A percentile compares a stretch with the other conserved stretches of the same genome.
Conservation (phyloP, 2,888 invertebrate genomes). For the Himalopsyche kuldschensis region DNA sequence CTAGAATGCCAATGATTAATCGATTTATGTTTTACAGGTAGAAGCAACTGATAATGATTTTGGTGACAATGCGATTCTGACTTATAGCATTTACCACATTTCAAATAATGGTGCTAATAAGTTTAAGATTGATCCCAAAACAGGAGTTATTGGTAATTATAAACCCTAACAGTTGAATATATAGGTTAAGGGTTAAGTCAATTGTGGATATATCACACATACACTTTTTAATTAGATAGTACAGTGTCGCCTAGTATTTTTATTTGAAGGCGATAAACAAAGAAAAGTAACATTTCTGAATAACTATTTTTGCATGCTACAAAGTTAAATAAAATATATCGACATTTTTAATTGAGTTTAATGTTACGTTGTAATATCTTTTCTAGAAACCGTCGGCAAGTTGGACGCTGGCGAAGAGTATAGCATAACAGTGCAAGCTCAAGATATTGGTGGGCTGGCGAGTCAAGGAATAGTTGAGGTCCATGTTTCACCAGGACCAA, state of each 20-base stretch:
- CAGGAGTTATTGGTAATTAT: constrained; percentile 68
- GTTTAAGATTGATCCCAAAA: constrained; percentile 79
- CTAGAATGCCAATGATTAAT: not conserved
- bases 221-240: too few relatives aligned
- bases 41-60: constrained; percentile 84
- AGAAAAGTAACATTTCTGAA: too few relatives aligned
- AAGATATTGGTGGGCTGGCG: constrained; percentile 76
- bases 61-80: constrained; percentile 79
- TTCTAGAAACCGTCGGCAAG: constrained; percentile 72
- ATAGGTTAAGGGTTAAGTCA: too few relatives aligned
- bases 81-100: constrained; percentile 86
- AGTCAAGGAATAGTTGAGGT: constrained; percentile 87
- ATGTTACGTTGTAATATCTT: not conserved
- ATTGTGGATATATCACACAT: too few relatives aligned
- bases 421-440: constrained; percentile 83
- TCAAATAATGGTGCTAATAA: constrained; percentile 87
- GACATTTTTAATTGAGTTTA: not conserved
- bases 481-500: constrained; percentile 80
- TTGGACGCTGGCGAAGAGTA: constrained; percentile 86
- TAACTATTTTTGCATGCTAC: too few relatives aligned
- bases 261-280: too few relatives aligned
- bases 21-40: constrained; percentile 54
- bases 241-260: too few relatives aligned
- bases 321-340: too few relatives aligned
- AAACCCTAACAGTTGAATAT: not conserved